phyloP scores from a whole-genome alignment of 1,140 invertebrate genomes.

The Diprion similis region DNA sequence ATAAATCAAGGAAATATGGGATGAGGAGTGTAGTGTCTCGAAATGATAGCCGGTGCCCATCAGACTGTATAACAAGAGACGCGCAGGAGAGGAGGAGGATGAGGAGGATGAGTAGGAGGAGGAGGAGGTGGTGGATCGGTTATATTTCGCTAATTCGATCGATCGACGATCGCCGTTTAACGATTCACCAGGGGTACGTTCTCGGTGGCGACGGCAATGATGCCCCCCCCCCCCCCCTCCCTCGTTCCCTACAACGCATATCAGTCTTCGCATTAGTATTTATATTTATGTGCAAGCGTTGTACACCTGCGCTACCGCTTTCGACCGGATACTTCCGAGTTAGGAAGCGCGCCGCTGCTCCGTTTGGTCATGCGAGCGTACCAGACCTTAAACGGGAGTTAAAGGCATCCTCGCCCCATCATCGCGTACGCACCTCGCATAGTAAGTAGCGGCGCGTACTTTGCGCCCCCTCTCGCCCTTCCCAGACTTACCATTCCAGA shows the following conservation, averaged over 20 bases:
- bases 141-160: constrained; percentile 8
- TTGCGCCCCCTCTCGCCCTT: constrained; percentile 22
- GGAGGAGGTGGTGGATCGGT: neutral
- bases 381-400: constrained; percentile 29
- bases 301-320: constrained; percentile 58
- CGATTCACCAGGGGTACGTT: neutral
- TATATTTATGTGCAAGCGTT: constrained; percentile 54
- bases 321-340: constrained; percentile 62
- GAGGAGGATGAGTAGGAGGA: neutral
- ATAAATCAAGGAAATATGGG: too few relatives aligned
- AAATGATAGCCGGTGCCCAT: too few relatives aligned
- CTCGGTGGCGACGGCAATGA: too few relatives aligned
- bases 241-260: neutral
- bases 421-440: constrained; percentile 60
- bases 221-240: neutral
- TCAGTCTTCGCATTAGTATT: constrained; percentile 52
- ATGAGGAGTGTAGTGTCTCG: too few relatives aligned
- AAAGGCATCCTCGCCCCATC: constrained; percentile 42
- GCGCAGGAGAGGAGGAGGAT: too few relatives aligned
- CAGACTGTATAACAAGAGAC: too few relatives aligned
- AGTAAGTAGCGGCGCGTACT: constrained; percentile 45
- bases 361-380: constrained; percentile 59
- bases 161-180: constrained; percentile 1
- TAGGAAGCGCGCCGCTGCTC: constrained; percentile 58
- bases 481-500: neutral